Evolutionary conservation across 2,888 invertebrate species (phyloP).

Genomic region (Bimastos eiseni): DNA sequence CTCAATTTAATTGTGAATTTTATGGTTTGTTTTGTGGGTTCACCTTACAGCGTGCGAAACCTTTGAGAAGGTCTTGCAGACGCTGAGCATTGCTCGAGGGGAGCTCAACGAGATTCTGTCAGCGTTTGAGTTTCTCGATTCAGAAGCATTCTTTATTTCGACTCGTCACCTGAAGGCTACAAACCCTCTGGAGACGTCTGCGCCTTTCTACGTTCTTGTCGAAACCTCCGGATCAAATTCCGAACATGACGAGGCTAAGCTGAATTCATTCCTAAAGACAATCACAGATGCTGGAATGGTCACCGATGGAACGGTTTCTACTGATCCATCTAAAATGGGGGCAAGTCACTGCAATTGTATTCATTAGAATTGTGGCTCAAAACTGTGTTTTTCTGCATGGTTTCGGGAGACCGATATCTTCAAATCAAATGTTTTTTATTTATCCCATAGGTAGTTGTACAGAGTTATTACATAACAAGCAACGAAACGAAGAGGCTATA

Average conservation of each 20-base stretch:
- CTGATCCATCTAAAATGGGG: conserved; percentile 80
- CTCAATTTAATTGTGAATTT: too few relatives aligned
- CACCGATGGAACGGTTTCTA: conserved; percentile 80
- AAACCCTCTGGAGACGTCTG: conserved; percentile 33
- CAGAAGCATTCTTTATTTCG: conserved; percentile 72
- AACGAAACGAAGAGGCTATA: too few relatives aligned
- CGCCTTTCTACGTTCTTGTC: conserved; percentile 58
- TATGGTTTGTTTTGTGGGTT: neutral
- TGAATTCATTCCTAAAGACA: conserved; percentile 76
- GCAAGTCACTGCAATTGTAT: conserved; percentile 62
- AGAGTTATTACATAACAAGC: too few relatives aligned
- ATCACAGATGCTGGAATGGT: conserved; percentile 75
- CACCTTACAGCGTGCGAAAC: conserved; percentile 70
- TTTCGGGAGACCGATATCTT: too few relatives aligned
- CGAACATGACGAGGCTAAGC: conserved; percentile 83
- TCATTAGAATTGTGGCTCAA: too few relatives aligned
- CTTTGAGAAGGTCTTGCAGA: conserved; percentile 78
- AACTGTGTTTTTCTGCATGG: too few relatives aligned
- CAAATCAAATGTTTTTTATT: too few relatives aligned
- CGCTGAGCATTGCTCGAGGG: conserved; percentile 75
- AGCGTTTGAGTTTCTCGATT: conserved; percentile 93
- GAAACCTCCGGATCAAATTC: conserved; percentile 75
- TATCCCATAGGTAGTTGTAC: too few relatives aligned
- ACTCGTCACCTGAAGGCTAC: conserved; percentile 69
- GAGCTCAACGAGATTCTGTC: conserved; percentile 87